phyloP scores from a whole-genome alignment of 2,797 vertebrate species.

The Melanotaenia pygmaea region DNA sequence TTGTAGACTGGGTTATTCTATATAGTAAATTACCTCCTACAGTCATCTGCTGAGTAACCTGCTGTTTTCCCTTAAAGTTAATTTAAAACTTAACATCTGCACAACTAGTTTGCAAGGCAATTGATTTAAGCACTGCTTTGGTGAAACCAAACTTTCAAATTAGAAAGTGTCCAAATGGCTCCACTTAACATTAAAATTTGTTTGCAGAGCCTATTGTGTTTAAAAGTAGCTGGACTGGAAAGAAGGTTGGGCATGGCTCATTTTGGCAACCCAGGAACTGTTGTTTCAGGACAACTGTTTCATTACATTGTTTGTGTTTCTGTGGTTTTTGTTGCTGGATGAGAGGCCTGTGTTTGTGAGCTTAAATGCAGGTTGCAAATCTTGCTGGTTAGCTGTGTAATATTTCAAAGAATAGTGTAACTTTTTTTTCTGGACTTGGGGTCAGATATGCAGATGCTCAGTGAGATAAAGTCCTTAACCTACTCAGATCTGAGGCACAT shows the following conservation, averaged over 20 bases:
- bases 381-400: background rate
- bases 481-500: background rate
- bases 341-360: background rate
- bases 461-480: background rate
- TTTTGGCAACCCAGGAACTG: constrained; percentile 1
- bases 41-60: background rate
- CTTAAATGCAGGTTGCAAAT: background rate
- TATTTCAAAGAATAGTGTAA: background rate
- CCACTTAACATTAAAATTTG: background rate
- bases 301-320: background rate
- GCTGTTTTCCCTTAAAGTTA: background rate
- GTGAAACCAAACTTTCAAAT: background rate
- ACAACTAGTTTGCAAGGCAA: background rate
- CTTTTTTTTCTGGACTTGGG: background rate
- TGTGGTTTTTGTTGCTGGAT: constrained; percentile 4
- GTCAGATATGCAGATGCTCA: background rate
- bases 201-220: constrained; percentile 1
- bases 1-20: constrained; percentile 2
- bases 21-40: background rate
- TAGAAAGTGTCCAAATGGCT: background rate
- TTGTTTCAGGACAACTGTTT: constrained; percentile 13
- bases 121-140: background rate
- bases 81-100: background rate
- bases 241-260: constrained; percentile 6
- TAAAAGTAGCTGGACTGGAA: constrained; percentile 3